Conservation (phyloP, 2,113 vertebrate genomes). For the Gambusia holbrooki region DNA sequence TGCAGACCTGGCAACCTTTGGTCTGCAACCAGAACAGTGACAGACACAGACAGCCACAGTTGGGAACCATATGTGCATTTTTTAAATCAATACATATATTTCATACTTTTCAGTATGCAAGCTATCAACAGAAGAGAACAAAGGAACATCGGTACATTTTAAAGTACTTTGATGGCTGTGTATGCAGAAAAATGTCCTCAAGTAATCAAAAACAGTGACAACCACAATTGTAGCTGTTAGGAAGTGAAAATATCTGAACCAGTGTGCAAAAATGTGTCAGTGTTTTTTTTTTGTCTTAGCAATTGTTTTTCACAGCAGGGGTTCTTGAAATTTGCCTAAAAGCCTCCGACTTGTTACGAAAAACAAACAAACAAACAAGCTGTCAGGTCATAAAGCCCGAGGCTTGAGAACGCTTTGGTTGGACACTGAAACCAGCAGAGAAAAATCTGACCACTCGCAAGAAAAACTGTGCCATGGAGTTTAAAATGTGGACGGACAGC, state of each 20-base stretch:
- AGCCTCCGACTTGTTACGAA: slow-evolving; percentile 15
- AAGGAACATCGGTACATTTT: slow-evolving; percentile 14
- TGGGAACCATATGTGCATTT: slow-evolving; percentile 43
- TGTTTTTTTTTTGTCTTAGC: background rate
- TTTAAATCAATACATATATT: no score
- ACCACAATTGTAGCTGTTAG: slow-evolving; percentile 1
- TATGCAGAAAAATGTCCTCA: slow-evolving; percentile 16
- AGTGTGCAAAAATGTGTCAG: slow-evolving; percentile 1
- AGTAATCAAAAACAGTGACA: slow-evolving; percentile 25
- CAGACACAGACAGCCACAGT: slow-evolving; percentile 51
- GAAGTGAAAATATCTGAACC: slow-evolving; percentile 10
- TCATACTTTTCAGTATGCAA: no score
- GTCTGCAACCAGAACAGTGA: slow-evolving; percentile 51
- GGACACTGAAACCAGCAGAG: slow-evolving; percentile 27
- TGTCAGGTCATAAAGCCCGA: slow-evolving; percentile 28
- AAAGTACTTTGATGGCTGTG: slow-evolving; percentile 42
- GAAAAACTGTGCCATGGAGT: slow-evolving; percentile 35
- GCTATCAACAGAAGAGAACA: no score
- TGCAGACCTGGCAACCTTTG: slow-evolving; percentile 68
- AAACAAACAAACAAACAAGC: slow-evolving; percentile 10
- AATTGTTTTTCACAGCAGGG: slow-evolving; percentile 15
- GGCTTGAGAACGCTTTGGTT: slow-evolving; percentile 27
- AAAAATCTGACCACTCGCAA: slow-evolving; percentile 13
- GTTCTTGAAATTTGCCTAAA: slow-evolving; percentile 28
- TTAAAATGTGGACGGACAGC: slow-evolving; percentile 39